phyloP scores from a whole-genome alignment of 2,113 vertebrate species.

The Paradisaea rubra region DNA sequence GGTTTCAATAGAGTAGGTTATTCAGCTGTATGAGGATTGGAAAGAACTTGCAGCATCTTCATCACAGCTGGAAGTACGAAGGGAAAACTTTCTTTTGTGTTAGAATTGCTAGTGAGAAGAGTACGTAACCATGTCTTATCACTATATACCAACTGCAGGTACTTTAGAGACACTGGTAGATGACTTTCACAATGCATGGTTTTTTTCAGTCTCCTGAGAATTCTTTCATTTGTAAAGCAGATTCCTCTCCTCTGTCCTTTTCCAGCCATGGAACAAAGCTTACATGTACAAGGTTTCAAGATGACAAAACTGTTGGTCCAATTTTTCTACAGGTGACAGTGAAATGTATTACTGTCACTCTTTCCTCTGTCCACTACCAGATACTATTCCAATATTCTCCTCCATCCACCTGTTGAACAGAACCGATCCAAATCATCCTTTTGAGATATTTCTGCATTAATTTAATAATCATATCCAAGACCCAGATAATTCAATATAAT shows the following conservation, averaged over 20 bases:
- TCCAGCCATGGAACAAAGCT: neutral
- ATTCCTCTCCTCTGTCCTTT: neutral
- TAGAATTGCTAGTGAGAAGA: neutral
- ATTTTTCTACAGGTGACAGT: neutral
- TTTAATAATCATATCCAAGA: neutral
- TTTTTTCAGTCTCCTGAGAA: neutral
- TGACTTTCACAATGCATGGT: neutral
- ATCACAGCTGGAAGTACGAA: neutral
- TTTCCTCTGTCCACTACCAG: neutral
- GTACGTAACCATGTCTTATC: neutral
- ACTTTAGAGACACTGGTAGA: neutral
- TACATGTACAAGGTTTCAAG: neutral
- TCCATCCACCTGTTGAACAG: neutral
- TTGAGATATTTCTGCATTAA: neutral
- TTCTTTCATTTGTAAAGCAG: neutral
- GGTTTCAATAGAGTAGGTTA: neutral
- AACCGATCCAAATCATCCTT: neutral
- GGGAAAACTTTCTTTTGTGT: neutral
- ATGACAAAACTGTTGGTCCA: neutral
- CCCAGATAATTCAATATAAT: neutral
- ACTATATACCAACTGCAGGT: neutral
- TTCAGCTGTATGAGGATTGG: neutral
- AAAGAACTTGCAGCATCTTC: neutral
- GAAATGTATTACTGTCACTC: neutral
- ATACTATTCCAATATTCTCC: neutral